Conservation (phyloP, 2,797 vertebrate species). For the Gobio occitaniae region DNA sequence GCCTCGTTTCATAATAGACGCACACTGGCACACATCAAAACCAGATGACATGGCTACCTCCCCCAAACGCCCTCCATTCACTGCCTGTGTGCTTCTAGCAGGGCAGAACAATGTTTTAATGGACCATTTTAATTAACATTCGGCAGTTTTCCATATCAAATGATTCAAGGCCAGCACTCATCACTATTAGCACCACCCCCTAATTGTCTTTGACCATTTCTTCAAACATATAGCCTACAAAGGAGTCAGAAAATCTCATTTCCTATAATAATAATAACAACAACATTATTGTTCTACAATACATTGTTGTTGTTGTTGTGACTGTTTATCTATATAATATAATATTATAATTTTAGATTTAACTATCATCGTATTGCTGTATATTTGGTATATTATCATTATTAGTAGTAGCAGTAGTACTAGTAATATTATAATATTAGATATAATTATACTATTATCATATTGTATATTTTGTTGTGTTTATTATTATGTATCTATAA, state of each 20-base stretch:
- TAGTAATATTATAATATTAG: background rate
- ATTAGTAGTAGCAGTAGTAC: background rate
- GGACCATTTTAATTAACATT: constrained; percentile 63
- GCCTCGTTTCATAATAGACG: constrained; percentile 63
- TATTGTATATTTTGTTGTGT: too few relatives aligned
- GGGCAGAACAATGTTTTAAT: constrained; percentile 60
- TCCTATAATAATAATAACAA: background rate
- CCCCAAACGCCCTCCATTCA: constrained; percentile 41
- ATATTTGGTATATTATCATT: background rate
- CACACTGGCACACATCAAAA: constrained; percentile 79
- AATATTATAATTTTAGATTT: background rate
- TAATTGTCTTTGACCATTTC: background rate
- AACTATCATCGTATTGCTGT: background rate
- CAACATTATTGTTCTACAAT: too few relatives aligned
- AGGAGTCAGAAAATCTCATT: background rate
- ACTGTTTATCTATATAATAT: background rate
- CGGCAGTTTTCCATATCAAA: constrained; percentile 71
- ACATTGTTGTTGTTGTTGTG: background rate
- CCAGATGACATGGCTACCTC: constrained; percentile 77
- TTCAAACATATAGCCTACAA: constrained; percentile 22
- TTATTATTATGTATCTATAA: too few relatives aligned
- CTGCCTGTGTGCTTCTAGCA: constrained; percentile 53
- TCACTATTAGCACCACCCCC: constrained; percentile 25
- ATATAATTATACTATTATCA: background rate
- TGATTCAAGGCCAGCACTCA: constrained; percentile 38